Percentiles rank a stretch among this genome's conserved stretches.
phyloP scores from a whole-genome alignment of 2,888 invertebrate genomes.

The Cryptophagus acutangulus region DNA sequence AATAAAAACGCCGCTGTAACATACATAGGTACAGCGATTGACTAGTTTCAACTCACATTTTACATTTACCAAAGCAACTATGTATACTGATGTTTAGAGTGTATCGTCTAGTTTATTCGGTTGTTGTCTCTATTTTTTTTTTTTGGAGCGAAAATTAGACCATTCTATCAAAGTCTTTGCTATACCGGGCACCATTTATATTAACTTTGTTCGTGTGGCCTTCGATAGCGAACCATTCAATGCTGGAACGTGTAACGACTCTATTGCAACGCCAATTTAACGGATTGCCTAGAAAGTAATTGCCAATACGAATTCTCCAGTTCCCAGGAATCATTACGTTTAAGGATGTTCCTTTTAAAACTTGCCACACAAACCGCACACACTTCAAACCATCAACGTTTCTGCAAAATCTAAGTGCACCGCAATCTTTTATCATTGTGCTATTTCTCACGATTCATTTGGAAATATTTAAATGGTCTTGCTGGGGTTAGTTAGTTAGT shows the following conservation, averaged over 20 bases:
- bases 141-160: constrained; percentile 22
- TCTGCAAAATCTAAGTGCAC: too few relatives aligned
- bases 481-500: too few relatives aligned
- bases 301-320: constrained; percentile 18
- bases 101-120: not conserved
- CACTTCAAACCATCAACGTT: too few relatives aligned
- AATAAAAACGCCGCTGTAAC: not conserved
- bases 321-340: constrained; percentile 15
- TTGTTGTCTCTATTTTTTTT: not conserved
- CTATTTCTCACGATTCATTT: too few relatives aligned
- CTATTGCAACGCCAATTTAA: constrained; percentile 29
- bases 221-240: constrained; percentile 25
- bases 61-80: constrained; percentile 6
- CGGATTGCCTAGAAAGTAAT: constrained; percentile 24
- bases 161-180: constrained; percentile 36
- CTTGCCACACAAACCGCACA: too few relatives aligned
- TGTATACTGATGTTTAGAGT: not conserved
- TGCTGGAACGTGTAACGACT: constrained; percentile 29
- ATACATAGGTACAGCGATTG: constrained; percentile 1
- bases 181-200: constrained; percentile 34
- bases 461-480: too few relatives aligned
- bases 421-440: too few relatives aligned
- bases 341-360: constrained; percentile 15
- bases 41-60: not conserved
- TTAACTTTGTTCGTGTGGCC: constrained; percentile 28